phyloP scores from a whole-genome alignment of 1,140 invertebrate genomes.

The Brachionus plicatilis region DNA sequence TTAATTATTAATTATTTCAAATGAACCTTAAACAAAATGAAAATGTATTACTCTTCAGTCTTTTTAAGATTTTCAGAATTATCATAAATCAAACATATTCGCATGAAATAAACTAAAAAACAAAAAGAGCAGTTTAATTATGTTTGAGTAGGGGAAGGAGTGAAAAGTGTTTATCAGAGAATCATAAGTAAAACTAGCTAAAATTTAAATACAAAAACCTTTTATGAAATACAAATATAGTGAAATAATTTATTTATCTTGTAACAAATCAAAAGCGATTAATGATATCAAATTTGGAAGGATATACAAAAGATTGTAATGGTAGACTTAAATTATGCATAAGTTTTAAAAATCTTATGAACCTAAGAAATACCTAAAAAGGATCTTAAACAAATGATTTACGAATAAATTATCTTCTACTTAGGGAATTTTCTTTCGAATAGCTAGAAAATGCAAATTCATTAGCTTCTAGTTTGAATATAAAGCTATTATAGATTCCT shows the following conservation, averaged over 20 bases:
- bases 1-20: no score
- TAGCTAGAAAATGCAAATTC: not conserved
- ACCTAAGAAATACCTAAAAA: not conserved
- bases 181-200: no score
- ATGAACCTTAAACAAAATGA: no score
- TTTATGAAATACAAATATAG: no score
- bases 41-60: no score
- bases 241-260: not conserved
- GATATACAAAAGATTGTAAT: not conserved
- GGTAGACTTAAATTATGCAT: not conserved
- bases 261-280: not conserved
- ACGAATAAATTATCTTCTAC: not conserved
- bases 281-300: not conserved
- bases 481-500: not conserved
- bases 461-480: not conserved
- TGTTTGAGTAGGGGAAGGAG: no score
- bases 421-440: not conserved
- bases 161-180: no score
- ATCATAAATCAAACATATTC: no score
- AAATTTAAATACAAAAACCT: no score
- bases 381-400: not conserved
- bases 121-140: no score
- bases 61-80: no score
- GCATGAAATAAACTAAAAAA: no score
- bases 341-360: not conserved